Percentiles rank a stretch among this genome's conserved stretches.
Evolutionary conservation across 2,797 vertebrate species (phyloP).

Genomic region (Mus caroli): DNA sequence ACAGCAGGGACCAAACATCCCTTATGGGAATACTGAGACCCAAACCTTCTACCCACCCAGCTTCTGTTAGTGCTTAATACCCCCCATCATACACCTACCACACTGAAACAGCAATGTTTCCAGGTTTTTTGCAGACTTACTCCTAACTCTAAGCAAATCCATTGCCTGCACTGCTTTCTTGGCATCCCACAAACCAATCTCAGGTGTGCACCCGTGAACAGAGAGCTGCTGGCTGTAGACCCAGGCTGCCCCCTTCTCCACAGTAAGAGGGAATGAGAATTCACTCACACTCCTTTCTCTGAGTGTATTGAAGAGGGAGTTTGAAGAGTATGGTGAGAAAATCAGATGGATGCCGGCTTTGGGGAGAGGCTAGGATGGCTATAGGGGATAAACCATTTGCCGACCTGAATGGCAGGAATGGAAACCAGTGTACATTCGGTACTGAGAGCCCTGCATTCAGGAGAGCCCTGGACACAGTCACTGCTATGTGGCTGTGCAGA

Average conservation of each 20-base stretch:
- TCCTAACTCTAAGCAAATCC: not conserved
- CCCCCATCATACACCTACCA: not conserved
- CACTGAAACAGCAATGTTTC: not conserved
- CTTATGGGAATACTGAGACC: not conserved
- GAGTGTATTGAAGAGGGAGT: not conserved
- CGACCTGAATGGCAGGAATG: too few relatives aligned
- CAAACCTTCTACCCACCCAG: not conserved
- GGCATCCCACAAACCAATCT: not conserved
- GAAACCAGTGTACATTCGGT: not conserved
- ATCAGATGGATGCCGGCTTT: not conserved
- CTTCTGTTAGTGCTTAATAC: not conserved
- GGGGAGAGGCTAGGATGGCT: not conserved
- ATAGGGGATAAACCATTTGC: not conserved
- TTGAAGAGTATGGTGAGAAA: not conserved
- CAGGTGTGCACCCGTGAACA: not conserved
- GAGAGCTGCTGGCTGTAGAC: not conserved
- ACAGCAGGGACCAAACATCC: too few relatives aligned
- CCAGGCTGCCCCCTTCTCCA: not conserved
- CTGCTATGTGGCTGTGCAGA: not conserved
- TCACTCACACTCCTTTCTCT: not conserved
- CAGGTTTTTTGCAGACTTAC: not conserved
- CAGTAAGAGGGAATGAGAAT: not conserved
- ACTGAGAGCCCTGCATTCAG: not conserved
- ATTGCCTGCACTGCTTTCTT: not conserved
- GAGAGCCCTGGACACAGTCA: too few relatives aligned